Evolutionary conservation across 2,113 vertebrate genomes (phyloP).

Genomic region (Cyphomyrus discorhynchus): DNA sequence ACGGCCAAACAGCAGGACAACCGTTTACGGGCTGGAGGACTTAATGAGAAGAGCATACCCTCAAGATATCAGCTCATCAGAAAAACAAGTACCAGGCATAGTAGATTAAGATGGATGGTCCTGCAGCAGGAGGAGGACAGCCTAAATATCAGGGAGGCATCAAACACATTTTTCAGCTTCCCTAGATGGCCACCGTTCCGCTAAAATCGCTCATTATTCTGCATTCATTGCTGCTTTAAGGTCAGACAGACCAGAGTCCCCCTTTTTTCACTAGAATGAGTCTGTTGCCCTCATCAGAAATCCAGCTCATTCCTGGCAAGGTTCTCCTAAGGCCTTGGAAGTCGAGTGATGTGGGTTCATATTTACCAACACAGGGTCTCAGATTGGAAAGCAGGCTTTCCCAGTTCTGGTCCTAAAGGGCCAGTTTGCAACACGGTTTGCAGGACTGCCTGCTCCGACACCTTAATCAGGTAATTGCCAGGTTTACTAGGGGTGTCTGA

Average conservation of each 20-base stretch:
- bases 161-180: neutral
- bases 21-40: neutral
- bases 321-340: neutral
- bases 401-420: neutral
- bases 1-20: neutral
- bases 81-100: neutral
- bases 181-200: neutral
- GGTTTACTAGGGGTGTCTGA: neutral
- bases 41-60: slow-evolving; percentile 7
- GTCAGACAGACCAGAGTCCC: neutral
- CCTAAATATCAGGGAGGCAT: slow-evolving; percentile 7
- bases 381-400: neutral
- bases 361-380: neutral
- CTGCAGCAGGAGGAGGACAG: neutral
- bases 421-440: neutral
- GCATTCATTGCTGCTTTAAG: neutral
- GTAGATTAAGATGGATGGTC: neutral
- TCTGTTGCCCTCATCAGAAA: slow-evolving; percentile 21
- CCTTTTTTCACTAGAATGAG: neutral
- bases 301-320: neutral
- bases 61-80: neutral
- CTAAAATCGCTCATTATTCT: neutral
- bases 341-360: neutral
- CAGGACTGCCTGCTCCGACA: neutral
- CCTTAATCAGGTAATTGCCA: neutral